Evolutionary conservation across 2,113 vertebrate genomes (phyloP).

Genomic region (Percina caprodes): DNA sequence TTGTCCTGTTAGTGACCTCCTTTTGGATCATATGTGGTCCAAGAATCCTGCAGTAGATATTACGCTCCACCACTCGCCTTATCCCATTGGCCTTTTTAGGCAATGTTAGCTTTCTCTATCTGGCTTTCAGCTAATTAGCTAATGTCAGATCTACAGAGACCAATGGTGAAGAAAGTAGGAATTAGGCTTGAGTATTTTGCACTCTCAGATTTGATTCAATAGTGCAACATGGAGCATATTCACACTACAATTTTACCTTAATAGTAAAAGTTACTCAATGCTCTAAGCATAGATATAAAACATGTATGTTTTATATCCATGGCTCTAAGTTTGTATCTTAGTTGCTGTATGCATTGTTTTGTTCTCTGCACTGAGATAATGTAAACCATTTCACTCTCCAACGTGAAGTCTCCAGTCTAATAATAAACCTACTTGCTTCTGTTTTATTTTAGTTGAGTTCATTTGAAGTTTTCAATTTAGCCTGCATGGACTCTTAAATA

Average conservation of each 20-base stretch:
- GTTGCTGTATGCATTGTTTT: slow-evolving; percentile 17
- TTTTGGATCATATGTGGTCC: slow-evolving; percentile 67
- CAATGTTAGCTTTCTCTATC: slow-evolving; percentile 76
- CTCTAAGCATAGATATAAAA: no score
- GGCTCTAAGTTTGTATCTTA: neutral
- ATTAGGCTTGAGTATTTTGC: slow-evolving; percentile 15
- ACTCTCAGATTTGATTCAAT: slow-evolving; percentile 6
- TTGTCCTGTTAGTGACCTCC: slow-evolving; percentile 51
- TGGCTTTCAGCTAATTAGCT: slow-evolving; percentile 62
- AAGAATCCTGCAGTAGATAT: slow-evolving; percentile 52
- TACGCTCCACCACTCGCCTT: slow-evolving; percentile 36
- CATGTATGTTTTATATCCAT: no score
- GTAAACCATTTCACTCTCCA: slow-evolving; percentile 30
- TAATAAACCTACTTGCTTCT: slow-evolving; percentile 36
- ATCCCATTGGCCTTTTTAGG: slow-evolving; percentile 79
- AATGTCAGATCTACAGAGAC: slow-evolving; percentile 53
- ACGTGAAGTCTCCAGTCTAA: slow-evolving; percentile 22
- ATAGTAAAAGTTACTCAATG: neutral
- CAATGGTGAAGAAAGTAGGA: slow-evolving; percentile 26
- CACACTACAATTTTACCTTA: neutral
- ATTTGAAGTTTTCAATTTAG: slow-evolving; percentile 22
- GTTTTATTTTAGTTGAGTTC: slow-evolving; percentile 28
- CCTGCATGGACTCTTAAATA: slow-evolving; percentile 4
- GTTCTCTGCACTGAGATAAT: slow-evolving; percentile 11
- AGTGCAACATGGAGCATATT: neutral